phyloP scores from a whole-genome alignment of 2,888 invertebrate species.

The Creontiades dilutus region DNA sequence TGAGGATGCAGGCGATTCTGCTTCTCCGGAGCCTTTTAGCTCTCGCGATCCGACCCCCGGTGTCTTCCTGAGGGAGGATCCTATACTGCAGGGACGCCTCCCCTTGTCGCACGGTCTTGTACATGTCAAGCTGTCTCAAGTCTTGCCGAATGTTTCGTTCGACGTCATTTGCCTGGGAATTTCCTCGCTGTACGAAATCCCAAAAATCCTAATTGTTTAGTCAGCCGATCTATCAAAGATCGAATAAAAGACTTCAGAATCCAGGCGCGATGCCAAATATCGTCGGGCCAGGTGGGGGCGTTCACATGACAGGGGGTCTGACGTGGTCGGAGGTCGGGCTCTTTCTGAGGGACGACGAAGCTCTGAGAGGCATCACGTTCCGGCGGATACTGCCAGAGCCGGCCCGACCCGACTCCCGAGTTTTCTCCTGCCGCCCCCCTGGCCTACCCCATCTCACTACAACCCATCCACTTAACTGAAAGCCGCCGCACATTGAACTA shows the following conservation, averaged over 20 bases:
- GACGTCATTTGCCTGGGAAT: slow-evolving; percentile 14
- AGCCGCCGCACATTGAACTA: background rate
- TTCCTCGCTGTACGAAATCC: background rate
- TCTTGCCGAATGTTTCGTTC: background rate
- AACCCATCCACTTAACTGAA: background rate
- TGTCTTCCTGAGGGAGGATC: slow-evolving; percentile 85
- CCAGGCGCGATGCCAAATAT: background rate
- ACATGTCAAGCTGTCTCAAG: slow-evolving; percentile 80
- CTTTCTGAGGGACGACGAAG: background rate
- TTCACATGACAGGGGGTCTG: slow-evolving; percentile 1
- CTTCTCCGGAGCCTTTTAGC: slow-evolving; percentile 74
- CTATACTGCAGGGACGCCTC: slow-evolving; percentile 88
- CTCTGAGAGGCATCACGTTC: slow-evolving; percentile 60
- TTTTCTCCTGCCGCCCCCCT: no score
- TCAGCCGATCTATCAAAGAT: no score
- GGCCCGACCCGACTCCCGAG: background rate
- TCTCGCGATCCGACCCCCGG: slow-evolving; percentile 70
- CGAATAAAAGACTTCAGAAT: no score
- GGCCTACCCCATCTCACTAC: background rate
- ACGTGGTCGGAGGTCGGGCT: slow-evolving; percentile 14
- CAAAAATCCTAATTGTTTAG: no score
- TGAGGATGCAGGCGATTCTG: slow-evolving; percentile 77
- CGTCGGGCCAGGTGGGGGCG: background rate
- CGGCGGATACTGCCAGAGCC: slow-evolving; percentile 58
- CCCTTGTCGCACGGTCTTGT: slow-evolving; percentile 87